phyloP scores from a whole-genome alignment of 2,888 invertebrate genomes.

The Campaea margaritaria region DNA sequence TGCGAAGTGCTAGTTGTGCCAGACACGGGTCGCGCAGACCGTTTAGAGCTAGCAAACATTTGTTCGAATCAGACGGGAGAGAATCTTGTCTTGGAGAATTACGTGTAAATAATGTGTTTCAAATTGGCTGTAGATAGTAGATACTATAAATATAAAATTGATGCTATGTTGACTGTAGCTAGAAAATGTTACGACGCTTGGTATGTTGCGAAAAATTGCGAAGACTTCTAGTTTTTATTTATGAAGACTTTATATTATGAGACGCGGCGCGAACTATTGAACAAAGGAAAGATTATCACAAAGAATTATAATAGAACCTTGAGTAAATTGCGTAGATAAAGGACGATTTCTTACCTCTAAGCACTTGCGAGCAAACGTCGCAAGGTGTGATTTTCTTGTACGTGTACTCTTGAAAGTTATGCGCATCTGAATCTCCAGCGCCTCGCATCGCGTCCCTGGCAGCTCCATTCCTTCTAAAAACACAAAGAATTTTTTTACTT shows the following conservation, averaged over 20 bases:
- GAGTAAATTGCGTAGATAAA: not conserved
- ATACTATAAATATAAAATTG: constrained; percentile 9
- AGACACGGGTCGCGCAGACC: constrained; percentile 47
- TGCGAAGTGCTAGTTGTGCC: constrained; percentile 38
- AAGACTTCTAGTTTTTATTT: too few relatives aligned
- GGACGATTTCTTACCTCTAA: constrained; percentile 88
- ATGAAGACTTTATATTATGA: not conserved
- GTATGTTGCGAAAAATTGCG: too few relatives aligned
- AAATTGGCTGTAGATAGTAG: constrained; percentile 13
- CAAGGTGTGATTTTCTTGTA: constrained; percentile 98
- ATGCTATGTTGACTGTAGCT: not conserved
- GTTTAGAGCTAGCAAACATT: constrained; percentile 34
- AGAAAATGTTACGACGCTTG: not conserved
- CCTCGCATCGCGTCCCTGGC: constrained; percentile 86
- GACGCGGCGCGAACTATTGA: too few relatives aligned
- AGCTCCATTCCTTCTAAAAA: constrained; percentile 90
- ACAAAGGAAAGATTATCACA: too few relatives aligned
- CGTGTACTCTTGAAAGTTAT: constrained; percentile 96
- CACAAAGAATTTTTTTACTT: constrained; percentile 39
- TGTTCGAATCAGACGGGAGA: constrained; percentile 29
- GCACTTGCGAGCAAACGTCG: constrained; percentile 96
- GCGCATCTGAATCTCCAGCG: constrained; percentile 88
- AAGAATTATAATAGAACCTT: not conserved
- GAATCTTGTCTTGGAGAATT: constrained; percentile 12
- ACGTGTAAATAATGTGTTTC: constrained; percentile 35